phyloP scores from a whole-genome alignment of 2,113 vertebrate genomes.

The Tetrax tetrax region DNA sequence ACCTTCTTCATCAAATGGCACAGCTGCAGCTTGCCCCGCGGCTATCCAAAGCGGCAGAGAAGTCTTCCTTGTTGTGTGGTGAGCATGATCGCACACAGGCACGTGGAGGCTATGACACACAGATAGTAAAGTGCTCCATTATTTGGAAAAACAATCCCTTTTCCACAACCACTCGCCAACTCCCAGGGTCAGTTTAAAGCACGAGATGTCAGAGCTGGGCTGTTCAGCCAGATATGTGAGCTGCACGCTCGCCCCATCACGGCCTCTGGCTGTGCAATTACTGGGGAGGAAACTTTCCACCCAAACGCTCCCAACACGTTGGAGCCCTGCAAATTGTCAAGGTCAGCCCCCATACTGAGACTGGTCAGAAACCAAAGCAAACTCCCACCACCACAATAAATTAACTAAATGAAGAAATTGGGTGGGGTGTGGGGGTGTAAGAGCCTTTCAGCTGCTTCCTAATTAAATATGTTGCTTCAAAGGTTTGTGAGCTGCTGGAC shows the following conservation, averaged over 20 bases:
- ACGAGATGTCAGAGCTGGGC: not conserved
- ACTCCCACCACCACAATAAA: not conserved
- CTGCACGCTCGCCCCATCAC: not conserved
- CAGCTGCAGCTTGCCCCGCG: not conserved
- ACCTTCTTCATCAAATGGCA: not conserved
- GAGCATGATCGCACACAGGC: not conserved
- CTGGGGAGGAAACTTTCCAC: not conserved
- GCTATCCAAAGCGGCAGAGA: not conserved
- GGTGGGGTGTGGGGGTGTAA: not conserved
- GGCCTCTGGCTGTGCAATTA: not conserved
- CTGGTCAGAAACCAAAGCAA: not conserved
- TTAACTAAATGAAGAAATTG: not conserved
- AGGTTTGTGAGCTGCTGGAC: not conserved
- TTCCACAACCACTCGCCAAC: not conserved
- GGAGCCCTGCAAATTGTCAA: not conserved
- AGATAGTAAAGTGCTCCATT: not conserved
- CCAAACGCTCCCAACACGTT: accelerated
- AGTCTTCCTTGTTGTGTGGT: not conserved
- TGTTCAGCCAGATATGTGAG: not conserved
- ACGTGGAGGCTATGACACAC: not conserved
- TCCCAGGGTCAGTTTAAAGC: not conserved
- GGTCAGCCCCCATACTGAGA: not conserved
- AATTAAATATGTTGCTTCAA: not conserved
- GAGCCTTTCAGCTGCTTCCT: not conserved
- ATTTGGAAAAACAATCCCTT: not conserved